A percentile compares a stretch with the other conserved stretches of the same genome.
Conservation (phyloP, 2,888 invertebrate species). For the Eupeodes luniger region DNA sequence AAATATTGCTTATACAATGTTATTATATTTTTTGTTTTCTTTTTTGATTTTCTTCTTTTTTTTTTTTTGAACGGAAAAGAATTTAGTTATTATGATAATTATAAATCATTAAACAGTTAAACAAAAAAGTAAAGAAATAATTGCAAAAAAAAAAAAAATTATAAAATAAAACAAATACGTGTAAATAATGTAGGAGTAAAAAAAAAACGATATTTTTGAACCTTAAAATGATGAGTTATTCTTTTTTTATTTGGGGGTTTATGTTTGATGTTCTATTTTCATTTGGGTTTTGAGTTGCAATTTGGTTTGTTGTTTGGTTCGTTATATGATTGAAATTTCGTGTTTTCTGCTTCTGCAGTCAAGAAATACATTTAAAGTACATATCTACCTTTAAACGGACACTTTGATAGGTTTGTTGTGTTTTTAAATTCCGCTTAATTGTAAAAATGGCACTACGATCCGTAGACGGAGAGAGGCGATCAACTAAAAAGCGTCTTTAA, state of each 20-base stretch:
- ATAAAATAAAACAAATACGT: slow-evolving; percentile 31
- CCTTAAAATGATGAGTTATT: slow-evolving; percentile 32
- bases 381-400: no score
- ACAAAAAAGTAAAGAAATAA: slow-evolving; percentile 34
- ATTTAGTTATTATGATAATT: slow-evolving; percentile 63
- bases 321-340: background rate
- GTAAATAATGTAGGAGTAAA: slow-evolving; percentile 73
- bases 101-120: slow-evolving; percentile 64
- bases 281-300: background rate
- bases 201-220: slow-evolving; percentile 56
- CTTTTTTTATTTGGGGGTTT: slow-evolving; percentile 27
- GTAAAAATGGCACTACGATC: no score
- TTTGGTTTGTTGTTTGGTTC: background rate
- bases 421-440: no score
- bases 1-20: slow-evolving; percentile 62
- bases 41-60: slow-evolving; percentile 42
- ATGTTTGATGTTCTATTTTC: slow-evolving; percentile 14
- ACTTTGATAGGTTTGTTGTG: no score
- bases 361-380: no score
- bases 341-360: background rate
- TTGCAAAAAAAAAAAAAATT: slow-evolving; percentile 35
- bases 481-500: no score
- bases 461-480: no score
- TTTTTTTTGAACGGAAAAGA: slow-evolving; percentile 43
- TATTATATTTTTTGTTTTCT: slow-evolving; percentile 48